Conservation (phyloP, 2,888 invertebrate species). For the Phragmatobia fuliginosa region DNA sequence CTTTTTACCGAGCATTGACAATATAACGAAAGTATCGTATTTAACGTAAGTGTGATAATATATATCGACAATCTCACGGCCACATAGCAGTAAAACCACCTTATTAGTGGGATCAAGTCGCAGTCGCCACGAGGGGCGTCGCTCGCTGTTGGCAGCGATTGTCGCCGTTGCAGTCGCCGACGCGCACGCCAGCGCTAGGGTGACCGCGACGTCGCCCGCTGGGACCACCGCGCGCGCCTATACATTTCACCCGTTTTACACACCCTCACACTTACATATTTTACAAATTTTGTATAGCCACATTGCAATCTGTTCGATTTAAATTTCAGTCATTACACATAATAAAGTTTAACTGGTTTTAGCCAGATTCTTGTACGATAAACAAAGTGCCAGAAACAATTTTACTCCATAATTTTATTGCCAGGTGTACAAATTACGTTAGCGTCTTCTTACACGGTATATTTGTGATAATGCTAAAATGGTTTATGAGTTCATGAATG, state of each 20-base stretch:
- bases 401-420: not conserved
- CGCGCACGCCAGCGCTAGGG: conserved; percentile 74
- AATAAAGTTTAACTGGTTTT: too few relatives aligned
- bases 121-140: conserved; percentile 96
- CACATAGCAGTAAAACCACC: conserved; percentile 83
- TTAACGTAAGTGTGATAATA: too few relatives aligned
- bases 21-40: too few relatives aligned
- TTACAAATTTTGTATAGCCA: not conserved
- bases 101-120: conserved; percentile 96
- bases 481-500: conserved; percentile 29
- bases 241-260: conserved; percentile 22
- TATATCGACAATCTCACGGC: conserved; percentile 38
- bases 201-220: conserved; percentile 73
- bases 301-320: too few relatives aligned
- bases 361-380: too few relatives aligned
- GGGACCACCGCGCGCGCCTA: conserved; percentile 69
- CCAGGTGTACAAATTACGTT: not conserved
- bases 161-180: conserved; percentile 82
- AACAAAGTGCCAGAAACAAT: not conserved
- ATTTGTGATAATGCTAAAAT: conserved; percentile 2
- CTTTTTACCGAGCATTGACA: too few relatives aligned
- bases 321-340: not conserved
- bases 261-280: not conserved
- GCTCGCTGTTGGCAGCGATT: conserved; percentile 88
- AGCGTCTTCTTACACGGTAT: not conserved